Evolutionary conservation across 2,888 invertebrate species (phyloP).

Genomic region (Gasteruption jaculator): DNA sequence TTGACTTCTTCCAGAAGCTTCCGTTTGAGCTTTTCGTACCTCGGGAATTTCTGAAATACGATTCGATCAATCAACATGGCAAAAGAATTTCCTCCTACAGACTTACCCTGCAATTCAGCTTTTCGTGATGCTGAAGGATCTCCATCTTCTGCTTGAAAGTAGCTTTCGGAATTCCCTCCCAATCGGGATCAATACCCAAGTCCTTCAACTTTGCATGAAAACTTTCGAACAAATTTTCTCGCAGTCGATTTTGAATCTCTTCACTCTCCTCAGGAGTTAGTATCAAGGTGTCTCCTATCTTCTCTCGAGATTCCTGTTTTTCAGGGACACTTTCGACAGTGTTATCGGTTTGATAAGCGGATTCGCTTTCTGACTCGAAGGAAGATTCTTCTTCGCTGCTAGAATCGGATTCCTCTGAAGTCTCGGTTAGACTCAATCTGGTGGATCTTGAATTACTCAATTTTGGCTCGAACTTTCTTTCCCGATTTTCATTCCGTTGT

Average conservation of each 20-base stretch:
- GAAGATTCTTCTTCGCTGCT: constrained; percentile 3
- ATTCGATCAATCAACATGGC: no score
- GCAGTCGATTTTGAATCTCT: no score
- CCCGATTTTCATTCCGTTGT: no score
- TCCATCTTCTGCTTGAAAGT: constrained; percentile 58
- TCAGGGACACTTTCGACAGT: neutral
- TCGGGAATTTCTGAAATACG: constrained; percentile 55
- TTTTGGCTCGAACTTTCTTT: no score
- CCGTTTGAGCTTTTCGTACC: constrained; percentile 53
- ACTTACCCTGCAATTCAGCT: constrained; percentile 57
- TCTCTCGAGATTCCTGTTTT: constrained; percentile 1
- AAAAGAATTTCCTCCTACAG: constrained; percentile 1
- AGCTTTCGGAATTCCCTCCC: constrained; percentile 57
- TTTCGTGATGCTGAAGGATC: constrained; percentile 58
- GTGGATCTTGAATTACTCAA: no score
- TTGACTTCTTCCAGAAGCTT: constrained; percentile 54
- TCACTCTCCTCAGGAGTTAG: constrained; percentile 23
- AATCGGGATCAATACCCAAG: constrained; percentile 63
- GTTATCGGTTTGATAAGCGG: constrained; percentile 10
- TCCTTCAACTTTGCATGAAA: constrained; percentile 57
- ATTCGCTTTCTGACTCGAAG: no score
- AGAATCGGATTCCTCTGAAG: no score
- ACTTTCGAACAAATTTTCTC: constrained; percentile 37
- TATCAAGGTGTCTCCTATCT: constrained; percentile 11
- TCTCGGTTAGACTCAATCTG: no score